phyloP scores from a whole-genome alignment of 2,797 vertebrate genomes.

The Gymnothorax reevesii region DNA sequence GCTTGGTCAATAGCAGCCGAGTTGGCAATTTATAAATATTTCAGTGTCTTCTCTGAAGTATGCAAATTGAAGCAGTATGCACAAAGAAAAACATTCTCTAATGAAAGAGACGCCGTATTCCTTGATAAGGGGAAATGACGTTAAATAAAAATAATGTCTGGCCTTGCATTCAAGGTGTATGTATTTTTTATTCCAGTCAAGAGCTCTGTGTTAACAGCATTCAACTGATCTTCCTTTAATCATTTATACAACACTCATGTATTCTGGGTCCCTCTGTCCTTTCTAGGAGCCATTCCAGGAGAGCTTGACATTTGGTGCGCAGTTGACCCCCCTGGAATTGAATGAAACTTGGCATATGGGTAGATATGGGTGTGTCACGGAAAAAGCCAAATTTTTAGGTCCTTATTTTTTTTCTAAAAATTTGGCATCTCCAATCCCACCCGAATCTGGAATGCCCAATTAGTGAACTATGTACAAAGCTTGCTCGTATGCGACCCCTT shows the following conservation, averaged over 20 bases:
- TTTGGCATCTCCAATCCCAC: too few relatives aligned
- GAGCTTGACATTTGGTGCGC: too few relatives aligned
- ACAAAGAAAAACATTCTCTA: constrained; percentile 28
- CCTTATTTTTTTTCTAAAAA: too few relatives aligned
- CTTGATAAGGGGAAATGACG: constrained; percentile 14
- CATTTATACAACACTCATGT: constrained; percentile 31
- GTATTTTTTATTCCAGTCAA: constrained; percentile 10
- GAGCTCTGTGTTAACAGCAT: constrained; percentile 6
- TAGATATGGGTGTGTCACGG: too few relatives aligned
- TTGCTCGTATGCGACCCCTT: too few relatives aligned
- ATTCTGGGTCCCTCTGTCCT: constrained; percentile 28
- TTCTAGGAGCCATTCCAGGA: constrained; percentile 18
- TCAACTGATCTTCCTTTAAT: constrained; percentile 41
- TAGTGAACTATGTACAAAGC: too few relatives aligned
- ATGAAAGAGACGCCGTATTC: constrained; percentile 13
- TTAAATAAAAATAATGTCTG: constrained; percentile 28
- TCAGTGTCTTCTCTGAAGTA: constrained; percentile 20
- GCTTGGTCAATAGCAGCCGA: constrained; percentile 40
- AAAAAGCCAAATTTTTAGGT: too few relatives aligned
- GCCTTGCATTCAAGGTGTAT: constrained; percentile 7
- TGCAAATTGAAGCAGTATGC: constrained; percentile 29
- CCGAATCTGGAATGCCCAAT: too few relatives aligned
- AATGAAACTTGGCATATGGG: too few relatives aligned
- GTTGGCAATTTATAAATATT: constrained; percentile 32
- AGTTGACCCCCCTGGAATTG: too few relatives aligned